Evolutionary conservation across 2,797 vertebrate genomes (phyloP).

Genomic region (Ambastaia sidthimunki): DNA sequence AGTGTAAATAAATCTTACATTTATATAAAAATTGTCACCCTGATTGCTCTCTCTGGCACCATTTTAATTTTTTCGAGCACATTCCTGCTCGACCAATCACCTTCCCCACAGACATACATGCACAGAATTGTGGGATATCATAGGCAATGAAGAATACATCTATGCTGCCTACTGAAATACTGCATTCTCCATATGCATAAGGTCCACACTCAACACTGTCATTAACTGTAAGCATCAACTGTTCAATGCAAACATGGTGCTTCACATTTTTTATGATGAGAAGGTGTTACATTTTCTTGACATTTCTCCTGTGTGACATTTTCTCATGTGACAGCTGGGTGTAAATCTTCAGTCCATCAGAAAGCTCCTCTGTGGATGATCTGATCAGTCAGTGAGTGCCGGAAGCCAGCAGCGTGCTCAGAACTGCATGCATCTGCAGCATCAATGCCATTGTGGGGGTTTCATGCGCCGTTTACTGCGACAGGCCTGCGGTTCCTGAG

Average conservation of each 20-base stretch:
- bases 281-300: neutral
- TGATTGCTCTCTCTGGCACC: too few species aligned
- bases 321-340: neutral
- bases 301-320: neutral
- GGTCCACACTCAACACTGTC: neutral
- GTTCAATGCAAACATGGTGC: too few species aligned
- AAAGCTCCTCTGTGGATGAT: constrained; percentile 2
- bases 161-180: too few species aligned
- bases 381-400: neutral
- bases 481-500: neutral
- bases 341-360: neutral
- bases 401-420: neutral
- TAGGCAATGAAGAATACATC: too few species aligned
- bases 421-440: neutral
- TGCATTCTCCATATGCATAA: too few species aligned
- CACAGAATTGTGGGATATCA: too few species aligned
- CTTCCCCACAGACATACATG: too few species aligned
- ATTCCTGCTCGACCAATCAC: too few species aligned
- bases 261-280: neutral
- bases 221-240: neutral
- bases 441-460: neutral
- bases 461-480: constrained; percentile 14
- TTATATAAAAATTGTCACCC: too few species aligned
- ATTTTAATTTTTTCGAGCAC: too few species aligned
- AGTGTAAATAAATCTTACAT: too few species aligned